phyloP scores from a whole-genome alignment of 2,888 invertebrate genomes.

The Trachelus tabidus region DNA sequence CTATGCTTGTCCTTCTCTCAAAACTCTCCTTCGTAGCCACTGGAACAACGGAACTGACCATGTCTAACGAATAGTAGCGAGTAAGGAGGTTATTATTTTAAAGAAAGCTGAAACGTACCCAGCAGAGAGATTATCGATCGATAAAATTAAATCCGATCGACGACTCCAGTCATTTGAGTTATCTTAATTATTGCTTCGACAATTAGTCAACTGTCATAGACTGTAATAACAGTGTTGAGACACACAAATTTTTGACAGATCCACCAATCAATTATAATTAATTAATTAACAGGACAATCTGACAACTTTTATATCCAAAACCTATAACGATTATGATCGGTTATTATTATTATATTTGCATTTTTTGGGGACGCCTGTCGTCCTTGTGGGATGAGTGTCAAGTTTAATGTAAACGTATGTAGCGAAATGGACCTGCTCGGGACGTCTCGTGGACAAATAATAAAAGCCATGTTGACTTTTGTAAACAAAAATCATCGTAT shows the following conservation, averaged over 20 bases:
- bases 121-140: not conserved
- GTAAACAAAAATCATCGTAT: not conserved
- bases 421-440: not conserved
- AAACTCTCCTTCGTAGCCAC: not conserved
- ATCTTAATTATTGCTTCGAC: not conserved
- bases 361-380: not conserved
- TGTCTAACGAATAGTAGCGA: not conserved
- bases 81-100: not conserved
- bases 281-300: not conserved
- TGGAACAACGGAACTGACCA: not conserved
- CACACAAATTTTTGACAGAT: not conserved
- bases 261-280: not conserved
- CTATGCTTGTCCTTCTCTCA: not conserved
- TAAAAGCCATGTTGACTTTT: not conserved
- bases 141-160: not conserved
- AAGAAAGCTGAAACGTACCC: not conserved
- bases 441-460: not conserved
- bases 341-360: not conserved
- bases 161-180: not conserved
- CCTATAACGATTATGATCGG: not conserved
- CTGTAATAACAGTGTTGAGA: not conserved
- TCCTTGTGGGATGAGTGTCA: not conserved
- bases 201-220: not conserved
- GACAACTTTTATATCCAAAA: not conserved
- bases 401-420: not conserved